These are phyloP conservation scores for Poeciliopsis turneri DNA, from an alignment of 2,797 vertebrate species.

Conservation along the genomic window DNA sequence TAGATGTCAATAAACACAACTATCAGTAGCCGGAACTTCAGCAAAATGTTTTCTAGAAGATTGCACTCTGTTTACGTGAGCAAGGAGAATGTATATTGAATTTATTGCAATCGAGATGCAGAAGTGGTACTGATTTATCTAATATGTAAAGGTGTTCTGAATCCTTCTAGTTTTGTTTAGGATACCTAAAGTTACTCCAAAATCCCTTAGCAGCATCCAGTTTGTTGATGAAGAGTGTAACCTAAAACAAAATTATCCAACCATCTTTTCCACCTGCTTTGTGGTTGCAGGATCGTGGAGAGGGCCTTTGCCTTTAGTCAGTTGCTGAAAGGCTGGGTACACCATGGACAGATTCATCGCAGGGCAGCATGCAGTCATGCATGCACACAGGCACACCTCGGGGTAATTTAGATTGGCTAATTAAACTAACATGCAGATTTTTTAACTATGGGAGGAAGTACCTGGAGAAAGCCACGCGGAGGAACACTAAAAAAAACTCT, in stretches of 20 bases:
- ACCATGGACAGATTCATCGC: neutral
- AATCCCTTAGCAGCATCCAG: neutral
- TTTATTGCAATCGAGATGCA: neutral
- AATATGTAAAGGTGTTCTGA: neutral
- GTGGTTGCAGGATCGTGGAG: neutral
- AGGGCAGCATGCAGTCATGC: neutral
- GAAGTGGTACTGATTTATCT: neutral
- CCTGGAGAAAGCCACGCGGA: neutral
- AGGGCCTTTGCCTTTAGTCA: neutral
- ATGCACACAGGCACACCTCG: neutral
- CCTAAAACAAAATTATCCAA: slow-evolving; percentile 1
- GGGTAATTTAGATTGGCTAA: neutral
- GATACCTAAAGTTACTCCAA: neutral
- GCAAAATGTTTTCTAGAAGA: neutral
- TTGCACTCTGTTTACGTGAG: neutral
- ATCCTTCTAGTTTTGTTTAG: neutral
- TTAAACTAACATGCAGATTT: slow-evolving; percentile 2
- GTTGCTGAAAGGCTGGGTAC: neutral
- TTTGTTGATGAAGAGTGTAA: neutral
- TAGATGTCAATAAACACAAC: neutral
- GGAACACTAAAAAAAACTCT: neutral
- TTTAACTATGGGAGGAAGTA: neutral
- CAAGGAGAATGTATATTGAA: neutral
- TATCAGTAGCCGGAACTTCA: neutral
- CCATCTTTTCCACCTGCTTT: neutral